Evolutionary conservation across 2,113 vertebrate species (phyloP).

Genomic region (Hippocampus barbouri): DNA sequence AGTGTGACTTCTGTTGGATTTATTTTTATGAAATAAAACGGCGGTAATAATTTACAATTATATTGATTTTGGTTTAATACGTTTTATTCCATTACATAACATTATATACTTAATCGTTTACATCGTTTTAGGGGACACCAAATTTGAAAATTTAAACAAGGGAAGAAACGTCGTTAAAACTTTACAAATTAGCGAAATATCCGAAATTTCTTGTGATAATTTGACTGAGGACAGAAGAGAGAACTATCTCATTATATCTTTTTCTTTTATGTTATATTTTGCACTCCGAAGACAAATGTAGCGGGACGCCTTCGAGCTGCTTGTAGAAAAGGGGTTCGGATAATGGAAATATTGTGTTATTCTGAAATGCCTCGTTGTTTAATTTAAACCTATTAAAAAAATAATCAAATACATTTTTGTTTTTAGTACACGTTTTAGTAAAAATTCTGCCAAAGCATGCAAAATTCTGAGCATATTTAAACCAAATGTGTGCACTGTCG

Average conservation of each 20-base stretch:
- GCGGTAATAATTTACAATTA: not conserved
- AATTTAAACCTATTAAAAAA: no score
- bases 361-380: not conserved
- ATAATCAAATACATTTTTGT: no score
- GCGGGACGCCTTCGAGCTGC: no score
- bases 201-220: no score
- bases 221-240: no score
- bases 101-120: not conserved
- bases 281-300: no score
- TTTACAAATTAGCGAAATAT: no score
- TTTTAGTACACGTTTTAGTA: not conserved
- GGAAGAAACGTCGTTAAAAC: not conserved
- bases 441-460: not conserved
- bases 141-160: not conserved
- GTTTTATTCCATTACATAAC: not conserved
- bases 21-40: not conserved
- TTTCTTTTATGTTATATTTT: no score
- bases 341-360: not conserved
- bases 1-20: not conserved
- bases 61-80: not conserved
- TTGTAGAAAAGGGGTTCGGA: no score
- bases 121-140: not conserved
- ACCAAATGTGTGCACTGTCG: not conserved
- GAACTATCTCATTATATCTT: no score
- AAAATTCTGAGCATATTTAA: not conserved